A percentile compares a stretch with the other conserved stretches of the same genome.
These are phyloP conservation scores for Aphaenogaster rudis DNA, from an alignment of 1,140 invertebrate genomes.

Conservation along the genomic window DNA sequence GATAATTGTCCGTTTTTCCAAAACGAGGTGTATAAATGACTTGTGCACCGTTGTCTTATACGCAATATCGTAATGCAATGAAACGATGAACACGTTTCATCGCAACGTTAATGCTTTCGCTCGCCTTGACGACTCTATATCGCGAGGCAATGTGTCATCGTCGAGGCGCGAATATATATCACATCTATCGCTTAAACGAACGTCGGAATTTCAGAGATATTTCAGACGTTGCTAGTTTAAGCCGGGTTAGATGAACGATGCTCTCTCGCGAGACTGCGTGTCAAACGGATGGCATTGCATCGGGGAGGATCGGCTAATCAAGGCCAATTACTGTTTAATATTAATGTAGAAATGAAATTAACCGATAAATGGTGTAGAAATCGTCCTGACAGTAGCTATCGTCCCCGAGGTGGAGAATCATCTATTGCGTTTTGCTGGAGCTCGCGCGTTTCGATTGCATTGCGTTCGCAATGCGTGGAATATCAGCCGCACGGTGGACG, in stretches of 20 bases:
- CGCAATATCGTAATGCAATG: not conserved
- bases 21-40: not conserved
- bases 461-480: not conserved
- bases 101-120: not conserved
- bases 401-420: not conserved
- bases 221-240: constrained; percentile 51
- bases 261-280: constrained; percentile 11
- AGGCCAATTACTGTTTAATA: constrained; percentile 56
- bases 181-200: constrained; percentile 6
- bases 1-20: not conserved
- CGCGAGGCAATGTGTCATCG: constrained; percentile 14
- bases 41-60: not conserved
- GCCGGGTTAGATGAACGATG: constrained; percentile 54
- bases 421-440: not conserved
- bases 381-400: constrained; percentile 17
- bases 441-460: constrained; percentile 22
- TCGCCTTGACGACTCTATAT: constrained; percentile 24
- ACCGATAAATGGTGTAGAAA: constrained; percentile 58
- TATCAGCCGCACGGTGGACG: not conserved
- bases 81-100: not conserved
- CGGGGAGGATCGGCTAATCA: not conserved
- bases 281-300: not conserved
- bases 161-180: not conserved
- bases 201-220: constrained; percentile 48
- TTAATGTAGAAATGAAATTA: constrained; percentile 68